Percentiles rank a stretch among this genome's conserved stretches.
phyloP scores from a whole-genome alignment of 2,888 invertebrate genomes.

The Capitulum mitella region DNA sequence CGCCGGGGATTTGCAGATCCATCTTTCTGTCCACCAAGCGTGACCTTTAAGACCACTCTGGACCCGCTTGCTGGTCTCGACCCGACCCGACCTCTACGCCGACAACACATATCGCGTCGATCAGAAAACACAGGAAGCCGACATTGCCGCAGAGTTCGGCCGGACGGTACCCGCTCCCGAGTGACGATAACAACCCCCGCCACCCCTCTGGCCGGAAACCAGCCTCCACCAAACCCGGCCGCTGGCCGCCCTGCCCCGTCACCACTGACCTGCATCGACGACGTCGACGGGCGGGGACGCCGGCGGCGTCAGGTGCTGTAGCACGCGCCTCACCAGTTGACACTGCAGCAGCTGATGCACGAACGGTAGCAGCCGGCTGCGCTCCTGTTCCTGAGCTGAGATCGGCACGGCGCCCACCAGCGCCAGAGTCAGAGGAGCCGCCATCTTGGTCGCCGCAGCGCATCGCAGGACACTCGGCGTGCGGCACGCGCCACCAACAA shows the following conservation, averaged over 20 bases:
- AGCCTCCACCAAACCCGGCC: too few species aligned
- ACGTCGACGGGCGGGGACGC: background rate
- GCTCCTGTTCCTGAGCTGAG: background rate
- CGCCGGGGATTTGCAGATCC: too few species aligned
- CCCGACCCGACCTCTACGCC: too few species aligned
- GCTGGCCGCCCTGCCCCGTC: background rate
- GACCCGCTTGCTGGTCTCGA: too few species aligned
- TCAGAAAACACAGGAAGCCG: too few species aligned
- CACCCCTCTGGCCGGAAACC: too few species aligned
- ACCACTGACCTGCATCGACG: background rate
- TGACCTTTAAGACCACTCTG: too few species aligned
- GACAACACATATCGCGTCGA: too few species aligned
- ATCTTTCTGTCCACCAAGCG: too few species aligned
- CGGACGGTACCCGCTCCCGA: too few species aligned
- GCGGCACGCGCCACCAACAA: background rate
- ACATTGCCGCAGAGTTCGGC: too few species aligned
- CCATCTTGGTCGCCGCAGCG: background rate
- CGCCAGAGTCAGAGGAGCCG: background rate
- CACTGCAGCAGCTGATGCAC: background rate
- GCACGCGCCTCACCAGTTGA: background rate
- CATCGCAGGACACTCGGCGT: background rate
- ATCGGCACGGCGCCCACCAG: slow-evolving; percentile 17
- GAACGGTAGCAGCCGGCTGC: background rate
- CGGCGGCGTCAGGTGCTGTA: background rate
- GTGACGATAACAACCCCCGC: too few species aligned